A percentile compares a stretch with the other conserved stretches of the same genome.
Conservation (phyloP, 2,888 invertebrate genomes). For the Drosophila mercatorum region DNA sequence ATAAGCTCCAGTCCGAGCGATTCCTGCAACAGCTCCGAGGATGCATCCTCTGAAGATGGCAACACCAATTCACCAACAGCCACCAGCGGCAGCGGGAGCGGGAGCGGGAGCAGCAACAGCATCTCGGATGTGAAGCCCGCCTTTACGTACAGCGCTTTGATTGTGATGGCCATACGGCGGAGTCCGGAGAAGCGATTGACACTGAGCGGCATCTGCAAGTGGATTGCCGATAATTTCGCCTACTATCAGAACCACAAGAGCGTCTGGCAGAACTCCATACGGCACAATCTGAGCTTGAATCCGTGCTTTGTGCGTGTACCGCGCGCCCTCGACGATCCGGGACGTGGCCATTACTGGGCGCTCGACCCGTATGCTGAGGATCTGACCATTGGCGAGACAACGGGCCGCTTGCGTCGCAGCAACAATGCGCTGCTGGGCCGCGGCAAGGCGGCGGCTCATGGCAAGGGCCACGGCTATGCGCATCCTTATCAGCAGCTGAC, state of each 20-base stretch:
- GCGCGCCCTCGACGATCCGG: slow-evolving; percentile 98
- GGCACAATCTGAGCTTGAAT: slow-evolving; percentile 88
- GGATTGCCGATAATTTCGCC: slow-evolving; percentile 98
- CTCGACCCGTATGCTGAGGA: slow-evolving; percentile 97
- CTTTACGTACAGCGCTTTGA: slow-evolving; percentile 98
- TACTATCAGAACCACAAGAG: slow-evolving; percentile 98
- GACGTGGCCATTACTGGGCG: slow-evolving; percentile 99
- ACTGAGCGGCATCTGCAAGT: slow-evolving; percentile 97
- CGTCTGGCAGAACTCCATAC: slow-evolving; percentile 98
- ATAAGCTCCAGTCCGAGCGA: slow-evolving; percentile 36
- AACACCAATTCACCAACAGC: background rate
- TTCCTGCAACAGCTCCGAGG: slow-evolving; percentile 53
- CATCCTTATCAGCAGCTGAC: slow-evolving; percentile 67
- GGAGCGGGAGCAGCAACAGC: slow-evolving; percentile 1
- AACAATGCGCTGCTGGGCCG: slow-evolving; percentile 39
- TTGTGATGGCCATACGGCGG: slow-evolving; percentile 99
- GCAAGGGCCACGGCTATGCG: slow-evolving; percentile 35
- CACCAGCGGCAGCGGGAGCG: slow-evolving; percentile 3
- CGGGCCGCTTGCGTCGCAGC: slow-evolving; percentile 93
- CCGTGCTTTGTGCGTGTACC: slow-evolving; percentile 98
- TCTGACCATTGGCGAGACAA: slow-evolving; percentile 98
- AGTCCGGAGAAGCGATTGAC: slow-evolving; percentile 96
- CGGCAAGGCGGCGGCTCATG: slow-evolving; percentile 32
- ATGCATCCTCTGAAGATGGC: slow-evolving; percentile 52
- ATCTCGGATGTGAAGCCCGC: slow-evolving; percentile 89